Conservation (phyloP, 2,113 vertebrate species). For the Phalacrocorax carbo region DNA sequence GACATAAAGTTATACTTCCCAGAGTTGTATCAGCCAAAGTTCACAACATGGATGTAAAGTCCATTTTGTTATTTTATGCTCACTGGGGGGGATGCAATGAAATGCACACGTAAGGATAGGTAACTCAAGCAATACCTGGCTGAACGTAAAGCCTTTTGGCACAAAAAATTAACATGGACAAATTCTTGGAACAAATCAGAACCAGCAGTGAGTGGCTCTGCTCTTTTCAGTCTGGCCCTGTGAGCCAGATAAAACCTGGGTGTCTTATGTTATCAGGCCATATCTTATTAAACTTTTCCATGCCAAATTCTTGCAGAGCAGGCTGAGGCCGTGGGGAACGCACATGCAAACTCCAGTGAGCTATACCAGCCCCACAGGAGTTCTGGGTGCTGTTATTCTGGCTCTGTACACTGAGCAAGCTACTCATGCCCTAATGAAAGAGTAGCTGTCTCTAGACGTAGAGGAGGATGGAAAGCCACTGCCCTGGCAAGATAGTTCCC, state of each 20-base stretch:
- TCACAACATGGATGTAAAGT: not conserved
- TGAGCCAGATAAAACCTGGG: not conserved
- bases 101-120: not conserved
- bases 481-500: not conserved
- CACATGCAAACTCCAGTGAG: not conserved
- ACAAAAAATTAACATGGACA: not conserved
- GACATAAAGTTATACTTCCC: not conserved
- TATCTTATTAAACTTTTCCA: not conserved
- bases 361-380: not conserved
- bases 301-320: not conserved
- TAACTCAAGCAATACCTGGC: not conserved
- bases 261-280: not conserved
- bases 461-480: not conserved
- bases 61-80: not conserved
- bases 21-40: accelerated
- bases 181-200: not conserved
- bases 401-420: not conserved
- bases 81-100: not conserved
- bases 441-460: not conserved
- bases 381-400: not conserved
- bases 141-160: not conserved
- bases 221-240: not conserved
- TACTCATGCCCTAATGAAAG: not conserved
- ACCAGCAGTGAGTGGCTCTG: not conserved
- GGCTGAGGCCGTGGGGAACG: not conserved